Evolutionary conservation across 2,113 vertebrate species (phyloP), one percentile per base, ranked within the genome.

Genomic region (Centropus unirufus): DNA sequence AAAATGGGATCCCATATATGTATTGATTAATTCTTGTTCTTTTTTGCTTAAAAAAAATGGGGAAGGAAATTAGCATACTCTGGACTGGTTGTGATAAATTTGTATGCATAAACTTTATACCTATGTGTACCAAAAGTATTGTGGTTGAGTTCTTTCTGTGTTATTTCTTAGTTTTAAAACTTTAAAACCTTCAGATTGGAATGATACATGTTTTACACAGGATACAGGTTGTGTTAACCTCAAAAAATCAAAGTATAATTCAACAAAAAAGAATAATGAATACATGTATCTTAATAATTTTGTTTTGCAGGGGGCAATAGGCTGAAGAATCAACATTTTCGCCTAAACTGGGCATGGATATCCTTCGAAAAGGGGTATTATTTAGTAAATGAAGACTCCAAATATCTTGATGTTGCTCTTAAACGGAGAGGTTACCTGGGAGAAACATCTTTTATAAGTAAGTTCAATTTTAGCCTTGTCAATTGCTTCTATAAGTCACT

Each of bases 401-500:
- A 98, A 96, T 98, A 98, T 93, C 96, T 99, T 87, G 99, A 99
- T 94, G 97, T 99, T 78, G 87, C 98, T 87, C 98, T 99, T 78
- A 99, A 98, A 89, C 98, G 99, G 21, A 98, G 99, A 92, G 99
- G 99, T 22, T 99, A 99, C 92, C 97, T 99, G 70, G 99, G 99
- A 83, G 99, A 99, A 97, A 99, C 99, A 0, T 99, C 99, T 19
- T 99, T 99, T 90, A 97, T 99, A 92, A 99, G 99, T 99, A 98
- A 99, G 99, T 97, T 91, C 21, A 61, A 34, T 84, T 91, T 68
- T 69, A 52, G 36, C 9, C 23, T 67, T 77, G 36, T 27, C 9
- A 74, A 7, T 64, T 77, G 5, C 9, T 88, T 70, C 30, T 67
- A 6, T 61, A 73, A 76, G 78, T 61, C 8, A 8, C 11, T 79